Base-by-base conservation (phyloP, 2,888 invertebrate genomes). In the Pasiphila rectangulata region DNA sequence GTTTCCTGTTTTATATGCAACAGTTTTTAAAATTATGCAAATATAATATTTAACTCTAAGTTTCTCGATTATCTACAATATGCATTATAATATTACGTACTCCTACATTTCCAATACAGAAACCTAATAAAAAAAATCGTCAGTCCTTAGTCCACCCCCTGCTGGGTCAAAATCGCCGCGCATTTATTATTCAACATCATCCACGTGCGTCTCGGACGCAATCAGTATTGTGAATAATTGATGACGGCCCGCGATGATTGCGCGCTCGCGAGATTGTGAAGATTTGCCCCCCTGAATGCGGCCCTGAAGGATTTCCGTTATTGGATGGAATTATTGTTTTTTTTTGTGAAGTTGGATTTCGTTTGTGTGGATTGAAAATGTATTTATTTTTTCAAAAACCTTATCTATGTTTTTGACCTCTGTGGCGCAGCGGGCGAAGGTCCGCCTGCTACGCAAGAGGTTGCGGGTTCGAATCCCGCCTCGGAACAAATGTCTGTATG, bases 141-240 rank as follows among this genome's bases (percentile, higher is more conserved):
- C n/a, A n/a, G 0, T 9, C 51, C 60, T 39, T 35, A 81, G 48
- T 82, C 66, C 81, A 62, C 35, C 59, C 75, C 80, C 63, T 50
- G 52, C 7, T 23, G 52, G 68, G 75, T 72, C 78, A 73, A 72
- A 69, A 69, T 79, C 69, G 74, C 80, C 79, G 48, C 65, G 67
- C 67, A 85, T 87, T 71, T 81, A 85, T 87, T 78, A 86, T 87
- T 79, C 80, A 86, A 61, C 41, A 64, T 67, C 70, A 79, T 79
- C 80, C 82, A 79, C 83, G 81, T 85, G 83, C 81, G 79, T 80
- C 79, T 83, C 80, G 81, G 82, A 87, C 88, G 84, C 88, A 89
- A 89, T 89, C 88, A 88, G 83, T 85, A 86, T 85, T 72, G 75
- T 89, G 82, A 88, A 89, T 89, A 85, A 88, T 88, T 74, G 75